These are phyloP conservation scores for Chromoteleia sp. DNA, from an alignment of 2,888 invertebrate species.

Conservation along the genomic window DNA sequence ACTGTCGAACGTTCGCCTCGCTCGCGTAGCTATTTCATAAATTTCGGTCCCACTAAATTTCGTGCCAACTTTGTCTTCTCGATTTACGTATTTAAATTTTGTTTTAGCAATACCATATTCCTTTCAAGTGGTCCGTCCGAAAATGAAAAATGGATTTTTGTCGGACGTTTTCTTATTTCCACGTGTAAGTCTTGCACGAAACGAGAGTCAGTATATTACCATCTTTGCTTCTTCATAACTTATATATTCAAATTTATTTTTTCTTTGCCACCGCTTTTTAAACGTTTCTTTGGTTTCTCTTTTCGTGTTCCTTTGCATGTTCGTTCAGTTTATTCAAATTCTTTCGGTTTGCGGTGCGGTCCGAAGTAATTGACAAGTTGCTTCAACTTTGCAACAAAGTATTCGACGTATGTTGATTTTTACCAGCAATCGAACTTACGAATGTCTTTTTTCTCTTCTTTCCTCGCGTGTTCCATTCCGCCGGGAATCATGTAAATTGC, in stretches of 20 bases:
- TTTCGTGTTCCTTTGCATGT: conserved; percentile 37
- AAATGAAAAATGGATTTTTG: conserved; percentile 51
- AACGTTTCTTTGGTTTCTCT: conserved; percentile 32
- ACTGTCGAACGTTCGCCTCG: not conserved
- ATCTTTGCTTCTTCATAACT: conserved; percentile 44
- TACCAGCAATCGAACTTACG: conserved; percentile 24
- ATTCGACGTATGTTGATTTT: conserved; percentile 45
- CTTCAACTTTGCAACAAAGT: conserved; percentile 26
- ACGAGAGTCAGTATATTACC: conserved; percentile 47
- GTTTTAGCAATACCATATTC: conserved; percentile 32
- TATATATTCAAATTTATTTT: conserved; percentile 51
- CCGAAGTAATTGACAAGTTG: conserved; percentile 42
- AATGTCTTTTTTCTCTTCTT: not conserved
- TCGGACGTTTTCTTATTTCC: conserved; percentile 47
- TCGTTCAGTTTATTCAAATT: conserved; percentile 70
- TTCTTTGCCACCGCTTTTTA: conserved; percentile 37
- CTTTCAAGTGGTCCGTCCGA: conserved; percentile 23
- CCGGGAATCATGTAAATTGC: conserved; percentile 18
- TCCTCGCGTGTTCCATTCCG: conserved; percentile 5
- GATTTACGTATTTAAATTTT: conserved; percentile 46
- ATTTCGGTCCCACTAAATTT: conserved; percentile 40
- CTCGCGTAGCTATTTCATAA: conserved; percentile 34
- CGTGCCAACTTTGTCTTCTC: conserved; percentile 46
- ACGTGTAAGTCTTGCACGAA: conserved; percentile 33
- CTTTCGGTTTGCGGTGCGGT: conserved; percentile 21